Evolutionary conservation across 2,888 invertebrate genomes (phyloP), one percentile per base, ranked within the genome.

Genomic region (Frankliniella fusca): DNA sequence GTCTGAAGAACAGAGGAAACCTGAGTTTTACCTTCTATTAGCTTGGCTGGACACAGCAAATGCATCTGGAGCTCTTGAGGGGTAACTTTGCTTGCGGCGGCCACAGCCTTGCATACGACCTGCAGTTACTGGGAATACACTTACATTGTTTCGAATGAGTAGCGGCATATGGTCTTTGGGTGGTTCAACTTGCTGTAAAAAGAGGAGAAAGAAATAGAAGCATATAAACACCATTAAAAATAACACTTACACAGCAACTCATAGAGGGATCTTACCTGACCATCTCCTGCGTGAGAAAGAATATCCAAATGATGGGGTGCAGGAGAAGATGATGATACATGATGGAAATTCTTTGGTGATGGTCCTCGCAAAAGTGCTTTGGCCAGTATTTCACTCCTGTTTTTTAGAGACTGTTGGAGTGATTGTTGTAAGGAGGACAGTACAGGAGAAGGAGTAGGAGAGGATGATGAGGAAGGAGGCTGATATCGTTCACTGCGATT

Each of bases 51-150:
- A 83, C 54, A 81, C 70, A 27, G 70, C n/a, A 23, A 76, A 76
- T 11, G 70, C 70, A 76, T 84, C 84, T 8, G 88, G 88, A 49
- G 92, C 93, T 85, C 93, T 92, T 85, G 93, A 93, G 2, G 95
- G 95, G 88, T 92, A 95, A 87, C 94, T 94, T 88, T 95, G 95
- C 89, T 95, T 95, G 88, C 95, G 90, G 84, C 95, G 91, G 84
- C 93, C 94, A 81, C 92, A 92, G 83, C 91, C 91, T 83, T 90
- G 90, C 80, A 89, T 90, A n/a, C 87, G 87, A 28, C 88, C 88
- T 48, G 89, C 87, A 76, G 70, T 1, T 12, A 76, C 70, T 12
- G 70, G 70, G 27, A 76, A 76, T 27, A 76, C 70, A 27, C 70
- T 76, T 12, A 76, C 70, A 76, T 76, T 76, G 70, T 76, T 76